Base-by-base conservation (phyloP, 1,140 invertebrate genomes). In the Matsumurasca onukii region DNA sequence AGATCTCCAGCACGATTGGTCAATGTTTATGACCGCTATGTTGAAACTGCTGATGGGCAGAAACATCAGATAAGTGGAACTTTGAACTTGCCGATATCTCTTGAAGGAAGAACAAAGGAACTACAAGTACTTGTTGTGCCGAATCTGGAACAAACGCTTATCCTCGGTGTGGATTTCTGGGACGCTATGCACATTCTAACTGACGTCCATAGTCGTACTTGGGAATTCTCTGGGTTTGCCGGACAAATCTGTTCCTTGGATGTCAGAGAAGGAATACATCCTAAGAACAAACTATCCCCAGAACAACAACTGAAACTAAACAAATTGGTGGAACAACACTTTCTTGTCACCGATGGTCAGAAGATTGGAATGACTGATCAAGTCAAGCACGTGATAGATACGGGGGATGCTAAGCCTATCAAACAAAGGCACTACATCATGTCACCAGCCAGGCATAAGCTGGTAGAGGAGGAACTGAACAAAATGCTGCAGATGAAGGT, bases 141-240 rank as follows among this genome's bases (percentile, higher is more conserved):
- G 15, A 27, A 22, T 5, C 25, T 59, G 12, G 55, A 27, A 5
- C 55, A 59, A 24, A n/a, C 13, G 5, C 15, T 59, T 12, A 59
- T 59, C 5, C 30, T 59, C 24, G 55, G 55, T 2, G 30, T 59
- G 25, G 25, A 59, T 27, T 59, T 59, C 30, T 59, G 55, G 55
- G 25, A 59, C 3, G 25, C 30, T 3, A 59, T 59, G 55, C 15
- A 59, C 3, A 22, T 59, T 25, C 24, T 59, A 2, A 9, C 25
- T 59, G 55, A 59, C 24, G 55, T 29, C 30, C 12, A 59, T 9
- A 25, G 24, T 5, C 3, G 30, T 1, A 59, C 55, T 27, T 59
- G 55, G 22, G 55, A 59, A 59, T 27, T 59, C n/a, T 3, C 34
- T 9, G 34, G 17, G 5, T 9, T 5, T 17, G 5, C 17, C 17